Evolutionary conservation across 35 echinoderm and acorn worm species (phyloP).

Genomic region (Apostichopus parvimensis): DNA sequence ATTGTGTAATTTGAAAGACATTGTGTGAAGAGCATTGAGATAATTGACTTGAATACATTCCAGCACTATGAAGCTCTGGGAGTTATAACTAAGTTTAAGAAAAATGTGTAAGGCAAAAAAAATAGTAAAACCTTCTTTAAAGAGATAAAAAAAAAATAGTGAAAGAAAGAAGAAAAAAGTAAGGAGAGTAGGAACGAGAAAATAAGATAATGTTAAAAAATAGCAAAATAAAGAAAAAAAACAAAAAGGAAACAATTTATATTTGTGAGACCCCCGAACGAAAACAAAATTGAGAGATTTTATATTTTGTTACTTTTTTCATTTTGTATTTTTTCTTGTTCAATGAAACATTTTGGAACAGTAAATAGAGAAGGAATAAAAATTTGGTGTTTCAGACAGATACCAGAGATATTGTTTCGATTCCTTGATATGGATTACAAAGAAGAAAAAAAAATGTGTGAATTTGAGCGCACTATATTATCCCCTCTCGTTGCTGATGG

Average conservation of each 20-base stretch:
- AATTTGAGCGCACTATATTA: no score
- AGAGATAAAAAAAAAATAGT: constrained; percentile 37
- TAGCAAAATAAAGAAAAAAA: constrained; percentile 49
- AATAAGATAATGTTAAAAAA: constrained; percentile 53
- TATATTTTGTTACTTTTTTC: constrained; percentile 71
- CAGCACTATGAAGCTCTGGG: constrained; percentile 59
- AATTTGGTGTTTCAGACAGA: not conserved
- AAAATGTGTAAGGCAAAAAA: constrained; percentile 7
- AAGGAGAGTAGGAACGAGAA: constrained; percentile 20
- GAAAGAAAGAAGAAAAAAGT: constrained; percentile 28
- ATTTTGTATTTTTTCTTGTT: constrained; percentile 57
- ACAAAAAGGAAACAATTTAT: constrained; percentile 54
- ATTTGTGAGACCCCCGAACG: constrained; percentile 52
- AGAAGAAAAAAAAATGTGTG: no score
- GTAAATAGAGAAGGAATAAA: constrained; percentile 21
- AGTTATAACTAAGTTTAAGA: constrained; percentile 19
- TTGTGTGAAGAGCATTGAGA: constrained; percentile 53
- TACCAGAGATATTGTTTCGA: no score
- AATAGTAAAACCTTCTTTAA: not conserved
- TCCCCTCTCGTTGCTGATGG: not conserved
- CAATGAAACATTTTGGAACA: constrained; percentile 35
- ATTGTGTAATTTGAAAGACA: constrained; percentile 32
- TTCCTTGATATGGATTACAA: no score
- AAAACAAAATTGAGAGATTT: constrained; percentile 51
- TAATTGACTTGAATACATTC: constrained; percentile 67